Evolutionary conservation across 1,140 invertebrate genomes (phyloP).

Genomic region (Ostrea edulis): DNA sequence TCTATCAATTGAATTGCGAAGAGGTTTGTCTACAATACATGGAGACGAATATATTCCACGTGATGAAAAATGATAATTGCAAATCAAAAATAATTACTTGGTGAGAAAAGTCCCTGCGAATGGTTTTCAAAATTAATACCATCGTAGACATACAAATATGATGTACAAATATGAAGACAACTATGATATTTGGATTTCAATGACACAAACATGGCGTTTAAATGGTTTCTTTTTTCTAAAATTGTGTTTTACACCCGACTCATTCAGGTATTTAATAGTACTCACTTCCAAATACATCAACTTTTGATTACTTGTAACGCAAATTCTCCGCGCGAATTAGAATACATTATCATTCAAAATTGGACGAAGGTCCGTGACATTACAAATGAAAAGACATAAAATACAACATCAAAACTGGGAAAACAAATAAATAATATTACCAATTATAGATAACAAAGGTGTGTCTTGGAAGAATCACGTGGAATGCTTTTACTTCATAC

Average conservation of each 20-base stretch:
- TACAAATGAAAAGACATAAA: slow-evolving; percentile 14
- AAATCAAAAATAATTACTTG: not conserved
- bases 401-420: slow-evolving; percentile 28
- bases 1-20: too few species aligned
- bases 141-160: not conserved
- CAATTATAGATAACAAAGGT: not conserved
- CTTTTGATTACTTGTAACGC: not conserved
- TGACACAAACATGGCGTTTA: not conserved
- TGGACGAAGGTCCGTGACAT: too few species aligned
- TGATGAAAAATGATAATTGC: not conserved
- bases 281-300: slow-evolving; percentile 6
- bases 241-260: not conserved
- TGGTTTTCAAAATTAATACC: not conserved
- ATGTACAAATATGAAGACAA: slow-evolving; percentile 11
- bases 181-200: not conserved
- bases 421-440: not conserved
- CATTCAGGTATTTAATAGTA: not conserved
- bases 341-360: not conserved
- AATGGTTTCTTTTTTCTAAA: not conserved
- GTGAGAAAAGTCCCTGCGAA: too few species aligned
- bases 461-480: not conserved
- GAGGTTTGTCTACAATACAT: too few species aligned
- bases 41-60: too few species aligned
- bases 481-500: slow-evolving; percentile 16
- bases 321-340: not conserved